Percentiles rank a stretch among this genome's conserved stretches.
Conservation (phyloP, 2,113 vertebrate genomes). For the Chlamydotis undulata region DNA sequence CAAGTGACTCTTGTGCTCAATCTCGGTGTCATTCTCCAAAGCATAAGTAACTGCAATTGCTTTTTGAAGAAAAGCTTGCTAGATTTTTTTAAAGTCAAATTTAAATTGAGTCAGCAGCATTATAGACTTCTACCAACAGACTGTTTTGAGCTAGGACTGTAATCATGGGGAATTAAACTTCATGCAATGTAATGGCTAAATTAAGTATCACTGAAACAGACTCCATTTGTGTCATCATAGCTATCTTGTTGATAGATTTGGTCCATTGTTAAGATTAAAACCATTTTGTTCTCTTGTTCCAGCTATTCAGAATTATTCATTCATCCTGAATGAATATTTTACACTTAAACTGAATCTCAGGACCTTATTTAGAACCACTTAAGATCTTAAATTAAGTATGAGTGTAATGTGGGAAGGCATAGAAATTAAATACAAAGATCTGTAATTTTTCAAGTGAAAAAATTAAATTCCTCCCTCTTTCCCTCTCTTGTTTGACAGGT, state of each 20-base stretch:
- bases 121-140: not conserved
- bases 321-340: constrained; percentile 29
- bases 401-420: not conserved
- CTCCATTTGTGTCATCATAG: not conserved
- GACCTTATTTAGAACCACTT: constrained; percentile 18
- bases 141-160: not conserved
- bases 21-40: not conserved
- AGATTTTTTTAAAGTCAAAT: no score
- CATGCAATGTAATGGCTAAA: not conserved
- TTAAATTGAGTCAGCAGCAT: not conserved
- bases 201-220: not conserved
- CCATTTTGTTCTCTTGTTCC: not conserved
- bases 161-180: not conserved
- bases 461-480: constrained; percentile 10
- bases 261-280: not conserved
- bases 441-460: constrained; percentile 23
- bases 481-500: not conserved
- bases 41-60: not conserved
- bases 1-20: not conserved
- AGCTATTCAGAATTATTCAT: constrained; percentile 16
- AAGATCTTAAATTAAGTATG: constrained; percentile 22
- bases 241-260: not conserved
- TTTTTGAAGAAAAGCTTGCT: not conserved
- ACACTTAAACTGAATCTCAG: constrained; percentile 8
- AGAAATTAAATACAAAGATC: not conserved